Evolutionary conservation across 2,113 vertebrate genomes (phyloP).

Genomic region (Tupaia tana): DNA sequence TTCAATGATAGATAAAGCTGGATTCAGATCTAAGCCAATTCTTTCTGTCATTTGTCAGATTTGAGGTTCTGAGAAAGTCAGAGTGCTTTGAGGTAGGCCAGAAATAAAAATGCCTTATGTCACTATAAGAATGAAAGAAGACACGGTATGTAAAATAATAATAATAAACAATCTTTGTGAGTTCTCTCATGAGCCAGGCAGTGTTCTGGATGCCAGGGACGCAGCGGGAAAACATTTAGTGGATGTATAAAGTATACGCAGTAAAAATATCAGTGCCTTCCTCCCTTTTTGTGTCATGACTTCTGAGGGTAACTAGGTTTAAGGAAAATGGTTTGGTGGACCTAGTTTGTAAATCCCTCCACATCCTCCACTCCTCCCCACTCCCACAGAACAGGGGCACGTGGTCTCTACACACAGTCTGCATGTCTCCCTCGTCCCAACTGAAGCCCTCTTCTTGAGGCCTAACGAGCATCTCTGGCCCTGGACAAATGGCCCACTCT

Average conservation of each 20-base stretch:
- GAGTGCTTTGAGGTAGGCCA: not conserved
- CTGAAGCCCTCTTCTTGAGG: not conserved
- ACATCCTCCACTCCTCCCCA: not conserved
- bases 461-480: not conserved
- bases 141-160: not conserved
- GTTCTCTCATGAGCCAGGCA: not conserved
- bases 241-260: accelerated
- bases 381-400: too few species aligned
- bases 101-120: not conserved
- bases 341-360: not conserved
- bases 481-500: not conserved
- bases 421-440: accelerated
- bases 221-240: not conserved
- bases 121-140: not conserved
- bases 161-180: too few species aligned
- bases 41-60: not conserved
- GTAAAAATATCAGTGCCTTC: not conserved
- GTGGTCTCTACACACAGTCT: not conserved
- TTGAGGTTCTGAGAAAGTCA: not conserved
- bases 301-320: not conserved
- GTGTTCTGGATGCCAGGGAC: too few species aligned
- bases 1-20: not conserved
- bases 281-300: not conserved
- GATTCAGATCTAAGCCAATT: not conserved
- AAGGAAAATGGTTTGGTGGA: not conserved